Evolutionary conservation across 2,797 vertebrate species (phyloP).

Genomic region (Schizopygopsis malacanthus): DNA sequence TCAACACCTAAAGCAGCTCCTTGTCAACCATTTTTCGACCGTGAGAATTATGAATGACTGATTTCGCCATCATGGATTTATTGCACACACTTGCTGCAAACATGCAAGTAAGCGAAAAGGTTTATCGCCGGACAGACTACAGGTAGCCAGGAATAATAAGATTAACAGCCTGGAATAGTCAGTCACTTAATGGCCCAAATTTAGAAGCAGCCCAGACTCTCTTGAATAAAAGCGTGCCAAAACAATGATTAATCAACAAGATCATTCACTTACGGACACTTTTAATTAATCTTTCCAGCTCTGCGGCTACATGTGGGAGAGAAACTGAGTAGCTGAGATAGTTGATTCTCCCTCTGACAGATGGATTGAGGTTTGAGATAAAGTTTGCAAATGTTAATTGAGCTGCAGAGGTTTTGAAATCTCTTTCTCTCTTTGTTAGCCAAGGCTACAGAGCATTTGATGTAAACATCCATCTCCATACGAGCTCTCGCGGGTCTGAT

Average conservation of each 20-base stretch:
- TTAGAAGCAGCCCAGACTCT: slow-evolving; percentile 35
- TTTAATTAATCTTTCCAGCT: slow-evolving; percentile 1
- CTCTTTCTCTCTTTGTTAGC: slow-evolving; percentile 39
- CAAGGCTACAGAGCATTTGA: slow-evolving; percentile 29
- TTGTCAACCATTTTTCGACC: slow-evolving; percentile 17
- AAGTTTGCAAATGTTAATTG: slow-evolving; percentile 51
- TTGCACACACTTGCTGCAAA: not conserved
- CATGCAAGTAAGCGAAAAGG: slow-evolving; percentile 6
- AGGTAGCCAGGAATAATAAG: slow-evolving; percentile 49
- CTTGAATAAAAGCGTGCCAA: slow-evolving; percentile 6
- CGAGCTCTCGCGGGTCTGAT: slow-evolving; percentile 33
- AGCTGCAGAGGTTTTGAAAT: slow-evolving; percentile 41
- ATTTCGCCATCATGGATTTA: slow-evolving; percentile 8
- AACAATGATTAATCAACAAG: slow-evolving; percentile 34
- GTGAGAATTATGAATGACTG: slow-evolving; percentile 31
- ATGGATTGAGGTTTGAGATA: slow-evolving; percentile 31
- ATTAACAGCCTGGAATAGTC: slow-evolving; percentile 44
- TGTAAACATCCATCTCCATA: slow-evolving; percentile 33
- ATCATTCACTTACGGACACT: not conserved
- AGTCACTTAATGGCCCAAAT: slow-evolving; percentile 23
- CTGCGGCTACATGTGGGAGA: not conserved
- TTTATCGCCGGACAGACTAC: not conserved
- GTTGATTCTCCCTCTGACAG: slow-evolving; percentile 35
- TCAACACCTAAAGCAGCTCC: slow-evolving; percentile 13
- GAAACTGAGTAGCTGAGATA: slow-evolving; percentile 25